Percentiles rank a stretch among this genome's conserved stretches.
These are phyloP conservation scores for Alosa sapidissima DNA, from an alignment of 2,797 vertebrate genomes.

Conservation along the genomic window DNA sequence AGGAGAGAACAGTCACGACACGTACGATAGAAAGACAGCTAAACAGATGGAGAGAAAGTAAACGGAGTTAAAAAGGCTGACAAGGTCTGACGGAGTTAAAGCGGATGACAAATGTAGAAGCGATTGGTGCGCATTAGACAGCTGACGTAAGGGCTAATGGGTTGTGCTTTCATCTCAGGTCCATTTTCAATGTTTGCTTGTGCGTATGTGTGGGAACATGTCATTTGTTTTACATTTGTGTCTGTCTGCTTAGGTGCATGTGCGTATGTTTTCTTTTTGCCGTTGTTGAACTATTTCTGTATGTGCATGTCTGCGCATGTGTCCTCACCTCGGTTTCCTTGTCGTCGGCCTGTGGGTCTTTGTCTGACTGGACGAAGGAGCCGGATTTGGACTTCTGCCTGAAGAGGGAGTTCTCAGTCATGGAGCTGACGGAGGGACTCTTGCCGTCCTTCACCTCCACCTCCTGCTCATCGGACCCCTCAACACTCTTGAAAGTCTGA, in stretches of 20 bases:
- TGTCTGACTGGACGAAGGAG: slow-evolving; percentile 56
- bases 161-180: neutral
- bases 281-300: neutral
- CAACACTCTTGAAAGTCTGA: slow-evolving; percentile 67
- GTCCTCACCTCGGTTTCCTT: slow-evolving; percentile 60
- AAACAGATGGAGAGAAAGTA: neutral
- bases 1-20: too few relatives aligned
- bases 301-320: neutral
- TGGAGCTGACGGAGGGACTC: slow-evolving; percentile 53
- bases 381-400: slow-evolving; percentile 65
- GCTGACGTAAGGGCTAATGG: slow-evolving; percentile 13
- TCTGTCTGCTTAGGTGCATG: neutral
- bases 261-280: neutral
- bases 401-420: slow-evolving; percentile 49
- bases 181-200: neutral
- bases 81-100: neutral
- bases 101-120: neutral
- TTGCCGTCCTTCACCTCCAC: slow-evolving; percentile 58
- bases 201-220: neutral
- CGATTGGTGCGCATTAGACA: neutral
- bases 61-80: neutral
- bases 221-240: neutral
- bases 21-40: too few relatives aligned
- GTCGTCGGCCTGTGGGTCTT: slow-evolving; percentile 41
- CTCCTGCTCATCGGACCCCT: slow-evolving; percentile 26